Conservation (phyloP, 2,888 invertebrate species). For the Herminia tarsipennalis region DNA sequence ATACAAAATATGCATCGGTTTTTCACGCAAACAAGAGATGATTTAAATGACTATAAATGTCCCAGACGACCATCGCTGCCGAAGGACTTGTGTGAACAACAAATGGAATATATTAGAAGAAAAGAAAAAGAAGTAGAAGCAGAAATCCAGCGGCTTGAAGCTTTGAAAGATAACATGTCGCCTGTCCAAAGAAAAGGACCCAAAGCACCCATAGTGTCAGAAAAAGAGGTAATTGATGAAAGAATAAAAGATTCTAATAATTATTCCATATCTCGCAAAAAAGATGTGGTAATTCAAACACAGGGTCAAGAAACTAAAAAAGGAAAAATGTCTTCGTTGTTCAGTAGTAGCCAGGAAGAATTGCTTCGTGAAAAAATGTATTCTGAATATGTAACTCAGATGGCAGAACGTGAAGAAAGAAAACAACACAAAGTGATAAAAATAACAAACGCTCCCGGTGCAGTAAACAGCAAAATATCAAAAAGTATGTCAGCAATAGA, state of each 20-base stretch:
- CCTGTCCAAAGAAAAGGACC: slow-evolving; percentile 56
- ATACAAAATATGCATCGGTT: slow-evolving; percentile 80
- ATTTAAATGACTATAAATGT: slow-evolving; percentile 42
- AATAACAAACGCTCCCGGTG: slow-evolving; percentile 86
- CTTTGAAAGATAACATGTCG: slow-evolving; percentile 58
- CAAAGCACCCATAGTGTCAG: slow-evolving; percentile 71
- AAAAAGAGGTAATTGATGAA: slow-evolving; percentile 59
- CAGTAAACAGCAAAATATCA: slow-evolving; percentile 55
- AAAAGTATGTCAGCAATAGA: slow-evolving; percentile 73
- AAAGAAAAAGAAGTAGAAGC: slow-evolving; percentile 89
- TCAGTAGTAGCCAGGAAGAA: slow-evolving; percentile 89
- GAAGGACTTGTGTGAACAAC: slow-evolving; percentile 87
- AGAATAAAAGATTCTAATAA: slow-evolving; percentile 60
- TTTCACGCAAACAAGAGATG: slow-evolving; percentile 61
- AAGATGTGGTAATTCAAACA: slow-evolving; percentile 68
- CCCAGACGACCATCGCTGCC: slow-evolving; percentile 87
- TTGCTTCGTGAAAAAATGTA: slow-evolving; percentile 93
- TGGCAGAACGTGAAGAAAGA: slow-evolving; percentile 91
- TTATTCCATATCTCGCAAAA: slow-evolving; percentile 73
- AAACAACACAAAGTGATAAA: slow-evolving; percentile 93
- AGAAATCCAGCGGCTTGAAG: slow-evolving; percentile 87
- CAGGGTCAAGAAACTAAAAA: slow-evolving; percentile 42
- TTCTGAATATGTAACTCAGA: slow-evolving; percentile 92
- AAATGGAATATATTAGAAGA: slow-evolving; percentile 87
- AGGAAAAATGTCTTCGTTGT: slow-evolving; percentile 63